phyloP scores from a whole-genome alignment of 2,113 vertebrate species.

The Protobothrops flavoviridis region DNA sequence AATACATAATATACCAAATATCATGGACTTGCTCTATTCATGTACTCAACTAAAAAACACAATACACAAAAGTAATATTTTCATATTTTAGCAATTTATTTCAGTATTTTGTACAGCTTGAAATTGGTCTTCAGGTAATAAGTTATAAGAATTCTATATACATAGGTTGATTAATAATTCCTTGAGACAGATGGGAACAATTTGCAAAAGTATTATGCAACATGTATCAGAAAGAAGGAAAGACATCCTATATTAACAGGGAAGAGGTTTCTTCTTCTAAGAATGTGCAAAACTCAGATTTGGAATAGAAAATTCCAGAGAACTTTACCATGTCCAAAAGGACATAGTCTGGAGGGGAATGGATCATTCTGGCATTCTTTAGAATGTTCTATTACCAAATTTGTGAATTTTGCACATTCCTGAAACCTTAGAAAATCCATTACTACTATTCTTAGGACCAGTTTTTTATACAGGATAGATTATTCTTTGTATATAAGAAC shows the following conservation, averaged over 20 bases:
- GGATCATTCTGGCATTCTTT: background rate
- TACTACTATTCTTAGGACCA: slow-evolving; percentile 36
- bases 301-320: background rate
- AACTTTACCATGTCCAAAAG: background rate
- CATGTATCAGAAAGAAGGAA: slow-evolving; percentile 39
- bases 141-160: slow-evolving; percentile 58
- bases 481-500: background rate
- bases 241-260: slow-evolving; percentile 33
- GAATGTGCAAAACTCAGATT: background rate
- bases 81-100: slow-evolving; percentile 60
- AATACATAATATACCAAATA: background rate
- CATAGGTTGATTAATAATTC: slow-evolving; percentile 50
- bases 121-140: slow-evolving; percentile 63
- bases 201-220: slow-evolving; percentile 54
- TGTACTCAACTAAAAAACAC: background rate
- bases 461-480: slow-evolving; percentile 39
- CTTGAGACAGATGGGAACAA: slow-evolving; percentile 40
- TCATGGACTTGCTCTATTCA: background rate
- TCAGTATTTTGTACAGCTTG: slow-evolving; percentile 65
- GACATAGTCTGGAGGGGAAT: background rate
- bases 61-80: background rate
- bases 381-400: background rate
- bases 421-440: slow-evolving; percentile 34
- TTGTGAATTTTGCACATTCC: background rate
- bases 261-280: background rate